Percentiles rank a stretch among this genome's conserved stretches.
Evolutionary conservation across 2,113 vertebrate species (phyloP).

Genomic region (Dasyurus viverrinus): DNA sequence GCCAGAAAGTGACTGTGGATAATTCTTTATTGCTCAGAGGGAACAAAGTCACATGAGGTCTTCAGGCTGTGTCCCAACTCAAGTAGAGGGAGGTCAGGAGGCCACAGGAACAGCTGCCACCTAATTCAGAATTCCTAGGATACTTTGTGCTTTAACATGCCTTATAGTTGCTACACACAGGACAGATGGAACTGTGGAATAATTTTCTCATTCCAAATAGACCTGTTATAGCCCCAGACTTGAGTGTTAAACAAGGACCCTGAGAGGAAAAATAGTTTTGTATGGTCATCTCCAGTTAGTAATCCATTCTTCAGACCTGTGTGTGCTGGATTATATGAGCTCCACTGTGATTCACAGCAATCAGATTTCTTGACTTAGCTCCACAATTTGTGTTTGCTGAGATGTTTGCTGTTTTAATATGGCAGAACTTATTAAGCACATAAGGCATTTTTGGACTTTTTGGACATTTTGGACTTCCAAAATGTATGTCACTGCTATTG

Average conservation of each 20-base stretch:
- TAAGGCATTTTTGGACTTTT: conserved; percentile 7
- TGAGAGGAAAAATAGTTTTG: conserved; percentile 44
- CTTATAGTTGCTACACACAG: conserved; percentile 37
- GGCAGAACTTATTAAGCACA: conserved; percentile 50
- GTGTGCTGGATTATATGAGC: background rate
- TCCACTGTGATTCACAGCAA: background rate
- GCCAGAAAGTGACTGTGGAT: background rate
- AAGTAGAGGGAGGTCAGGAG: background rate
- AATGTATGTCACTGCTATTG: conserved; percentile 1
- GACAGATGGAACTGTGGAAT: conserved; percentile 28
- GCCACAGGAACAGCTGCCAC: conserved; percentile 27
- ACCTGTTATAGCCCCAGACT: background rate
- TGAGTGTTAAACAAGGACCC: conserved; percentile 33
- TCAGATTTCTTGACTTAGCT: conserved; percentile 11
- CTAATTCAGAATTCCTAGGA: conserved; percentile 2
- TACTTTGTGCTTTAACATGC: background rate
- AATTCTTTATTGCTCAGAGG: background rate
- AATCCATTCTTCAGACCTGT: conserved; percentile 29
- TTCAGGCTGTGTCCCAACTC: background rate
- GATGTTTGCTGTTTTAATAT: conserved; percentile 47
- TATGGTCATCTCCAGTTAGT: conserved; percentile 40
- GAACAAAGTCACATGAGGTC: background rate
- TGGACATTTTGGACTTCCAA: conserved; percentile 41
- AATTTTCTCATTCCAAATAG: conserved; percentile 13
- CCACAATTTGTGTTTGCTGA: conserved; percentile 62